Conservation (phyloP, 1,140 invertebrate species). For the Odontomachus brunneus region DNA sequence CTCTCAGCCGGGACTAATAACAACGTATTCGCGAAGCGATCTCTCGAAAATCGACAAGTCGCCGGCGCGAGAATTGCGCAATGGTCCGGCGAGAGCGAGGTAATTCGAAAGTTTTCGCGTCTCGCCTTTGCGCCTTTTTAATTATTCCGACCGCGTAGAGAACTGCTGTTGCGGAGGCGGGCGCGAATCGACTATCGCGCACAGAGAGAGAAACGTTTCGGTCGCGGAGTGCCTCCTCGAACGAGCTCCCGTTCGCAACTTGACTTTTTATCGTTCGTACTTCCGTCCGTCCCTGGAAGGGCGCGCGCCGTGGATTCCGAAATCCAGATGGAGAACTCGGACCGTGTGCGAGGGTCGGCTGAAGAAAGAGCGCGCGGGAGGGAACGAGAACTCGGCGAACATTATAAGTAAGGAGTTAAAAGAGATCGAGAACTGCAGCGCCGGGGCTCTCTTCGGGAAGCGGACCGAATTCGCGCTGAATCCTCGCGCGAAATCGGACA, state of each 20-base stretch:
- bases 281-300: slow-evolving; percentile 34
- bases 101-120: slow-evolving; percentile 15
- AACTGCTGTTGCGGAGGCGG: slow-evolving; percentile 17
- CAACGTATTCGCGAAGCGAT: neutral
- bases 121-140: slow-evolving; percentile 27
- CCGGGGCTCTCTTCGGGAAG: too few species aligned
- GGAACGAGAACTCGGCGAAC: slow-evolving; percentile 25
- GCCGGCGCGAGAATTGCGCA: neutral
- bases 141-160: slow-evolving; percentile 57
- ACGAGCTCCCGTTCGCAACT: neutral
- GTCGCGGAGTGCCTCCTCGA: slow-evolving; percentile 13
- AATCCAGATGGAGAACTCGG: slow-evolving; percentile 16
- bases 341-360: too few species aligned
- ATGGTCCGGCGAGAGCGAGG: neutral
- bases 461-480: slow-evolving; percentile 31
- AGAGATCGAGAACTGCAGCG: slow-evolving; percentile 18
- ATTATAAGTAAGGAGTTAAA: slow-evolving; percentile 53
- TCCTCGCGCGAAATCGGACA: neutral
- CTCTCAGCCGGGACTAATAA: neutral
- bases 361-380: neutral
- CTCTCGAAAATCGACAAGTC: slow-evolving; percentile 2
- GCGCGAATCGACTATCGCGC: slow-evolving; percentile 3
- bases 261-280: slow-evolving; percentile 58
- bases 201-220: slow-evolving; percentile 10
- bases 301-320: neutral